Evolutionary conservation across 1,140 invertebrate species (phyloP).

Genomic region (Phortica variegata): DNA sequence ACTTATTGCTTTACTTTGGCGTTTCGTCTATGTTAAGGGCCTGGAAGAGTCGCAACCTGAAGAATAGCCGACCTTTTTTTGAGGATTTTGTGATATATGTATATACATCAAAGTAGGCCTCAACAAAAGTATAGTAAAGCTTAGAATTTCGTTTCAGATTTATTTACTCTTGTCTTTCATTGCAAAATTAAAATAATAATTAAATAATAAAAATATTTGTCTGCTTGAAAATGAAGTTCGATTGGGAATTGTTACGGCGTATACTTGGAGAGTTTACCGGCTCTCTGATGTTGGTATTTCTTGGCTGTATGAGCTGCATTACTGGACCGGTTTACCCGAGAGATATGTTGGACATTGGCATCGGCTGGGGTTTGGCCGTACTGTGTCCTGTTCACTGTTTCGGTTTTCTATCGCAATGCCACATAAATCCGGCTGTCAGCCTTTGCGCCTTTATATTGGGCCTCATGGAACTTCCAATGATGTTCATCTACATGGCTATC

Average conservation of each 20-base stretch:
- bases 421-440: constrained; percentile 17
- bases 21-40: background rate
- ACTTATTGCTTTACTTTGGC: constrained; percentile 3
- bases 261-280: constrained; percentile 9
- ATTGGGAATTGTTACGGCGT: background rate
- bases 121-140: background rate
- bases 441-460: constrained; percentile 5
- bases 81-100: background rate
- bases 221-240: background rate
- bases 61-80: background rate
- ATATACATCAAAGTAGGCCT: background rate
- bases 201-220: background rate
- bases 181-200: background rate
- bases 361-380: constrained; percentile 12
- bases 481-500: constrained; percentile 5
- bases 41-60: background rate
- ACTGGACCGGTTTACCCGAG: background rate
- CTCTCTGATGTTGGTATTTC: constrained; percentile 4
- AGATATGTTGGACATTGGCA: background rate
- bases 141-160: background rate
- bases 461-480: constrained; percentile 4
- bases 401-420: constrained; percentile 8
- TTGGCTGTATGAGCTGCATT: constrained; percentile 1
- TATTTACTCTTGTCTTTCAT: background rate
- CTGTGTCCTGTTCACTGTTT: constrained; percentile 5